Evolutionary conservation across 2,797 vertebrate genomes (phyloP).

Genomic region (Bucorvus abyssinicus): DNA sequence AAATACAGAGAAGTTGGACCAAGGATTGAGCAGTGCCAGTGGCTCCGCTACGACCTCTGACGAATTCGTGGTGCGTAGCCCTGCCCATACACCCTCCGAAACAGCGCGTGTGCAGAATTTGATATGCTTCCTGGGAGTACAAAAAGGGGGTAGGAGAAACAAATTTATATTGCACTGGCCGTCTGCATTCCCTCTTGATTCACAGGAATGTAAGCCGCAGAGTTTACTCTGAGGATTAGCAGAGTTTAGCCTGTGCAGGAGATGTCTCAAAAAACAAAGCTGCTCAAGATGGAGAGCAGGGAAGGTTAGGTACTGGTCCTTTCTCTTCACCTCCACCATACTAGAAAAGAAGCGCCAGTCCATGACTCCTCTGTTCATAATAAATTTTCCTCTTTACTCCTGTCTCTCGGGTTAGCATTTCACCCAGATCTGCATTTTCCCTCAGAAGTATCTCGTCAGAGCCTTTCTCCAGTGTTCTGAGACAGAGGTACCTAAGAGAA

Average conservation of each 20-base stretch:
- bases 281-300: not conserved
- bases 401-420: not conserved
- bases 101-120: accelerated
- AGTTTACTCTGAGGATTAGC: conserved; percentile 32
- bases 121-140: not conserved
- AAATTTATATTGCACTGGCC: not conserved
- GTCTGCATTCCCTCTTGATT: not conserved
- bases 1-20: not conserved
- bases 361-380: not conserved
- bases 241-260: not conserved
- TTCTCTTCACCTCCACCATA: not conserved
- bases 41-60: not conserved
- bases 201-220: not conserved
- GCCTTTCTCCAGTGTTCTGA: not conserved
- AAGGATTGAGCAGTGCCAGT: not conserved
- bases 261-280: not conserved
- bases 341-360: not conserved
- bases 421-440: conserved; percentile 1
- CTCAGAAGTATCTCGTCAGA: not conserved
- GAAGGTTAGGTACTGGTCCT: not conserved
- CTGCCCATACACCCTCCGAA: not conserved
- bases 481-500: not conserved
- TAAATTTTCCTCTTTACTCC: not conserved
- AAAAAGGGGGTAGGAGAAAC: not conserved
- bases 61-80: not conserved